A percentile compares a stretch with the other conserved stretches of the same genome.
Evolutionary conservation across 2,113 vertebrate species (phyloP).

Genomic region (Elgaria multicarinata): DNA sequence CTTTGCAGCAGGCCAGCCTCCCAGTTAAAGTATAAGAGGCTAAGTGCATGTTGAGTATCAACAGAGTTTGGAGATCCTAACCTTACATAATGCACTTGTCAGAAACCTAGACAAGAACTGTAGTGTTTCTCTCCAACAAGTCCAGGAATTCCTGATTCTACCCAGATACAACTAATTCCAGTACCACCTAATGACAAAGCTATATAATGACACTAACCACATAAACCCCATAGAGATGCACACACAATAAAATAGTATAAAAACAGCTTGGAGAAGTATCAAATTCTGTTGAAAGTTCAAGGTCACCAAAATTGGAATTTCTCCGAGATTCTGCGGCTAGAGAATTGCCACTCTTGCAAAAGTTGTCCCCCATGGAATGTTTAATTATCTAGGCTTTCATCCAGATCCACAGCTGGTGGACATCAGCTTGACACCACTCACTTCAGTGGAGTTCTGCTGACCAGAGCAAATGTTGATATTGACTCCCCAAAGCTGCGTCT

Average conservation of each 20-base stretch:
- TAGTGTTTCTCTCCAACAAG: background rate
- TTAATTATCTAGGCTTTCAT: background rate
- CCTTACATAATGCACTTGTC: background rate
- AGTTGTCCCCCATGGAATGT: background rate
- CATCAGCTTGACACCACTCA: background rate
- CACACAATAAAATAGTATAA: background rate
- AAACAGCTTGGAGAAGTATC: background rate
- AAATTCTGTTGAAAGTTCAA: background rate
- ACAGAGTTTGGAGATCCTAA: no score
- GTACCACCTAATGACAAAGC: background rate
- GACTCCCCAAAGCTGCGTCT: background rate
- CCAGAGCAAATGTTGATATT: background rate
- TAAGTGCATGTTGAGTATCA: no score
- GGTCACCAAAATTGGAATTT: background rate
- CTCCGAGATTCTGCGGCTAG: background rate
- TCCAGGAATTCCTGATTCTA: background rate
- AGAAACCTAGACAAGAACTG: background rate
- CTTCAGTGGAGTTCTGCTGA: background rate
- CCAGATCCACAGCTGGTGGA: background rate
- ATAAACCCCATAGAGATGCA: background rate
- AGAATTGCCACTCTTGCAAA: background rate
- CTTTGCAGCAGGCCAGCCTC: no score
- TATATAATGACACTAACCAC: background rate
- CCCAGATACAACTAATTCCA: background rate
- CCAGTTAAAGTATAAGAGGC: no score